Evolutionary conservation across 2,113 vertebrate species (phyloP).

Genomic region (Elephas maximus): DNA sequence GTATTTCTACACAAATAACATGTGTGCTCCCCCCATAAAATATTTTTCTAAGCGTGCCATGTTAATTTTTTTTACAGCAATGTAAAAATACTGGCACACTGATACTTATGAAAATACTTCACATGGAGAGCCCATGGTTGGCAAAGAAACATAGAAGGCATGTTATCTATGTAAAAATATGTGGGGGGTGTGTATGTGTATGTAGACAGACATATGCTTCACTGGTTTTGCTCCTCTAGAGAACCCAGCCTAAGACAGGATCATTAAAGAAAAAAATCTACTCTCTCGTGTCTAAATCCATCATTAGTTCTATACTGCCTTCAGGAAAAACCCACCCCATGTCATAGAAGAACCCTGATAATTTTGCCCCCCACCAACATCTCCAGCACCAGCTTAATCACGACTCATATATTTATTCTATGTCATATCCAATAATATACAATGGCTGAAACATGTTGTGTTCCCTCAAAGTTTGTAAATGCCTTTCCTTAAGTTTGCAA

Average conservation of each 20-base stretch:
- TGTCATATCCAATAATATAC: not conserved
- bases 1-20: too few species aligned
- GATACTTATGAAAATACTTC: too few species aligned
- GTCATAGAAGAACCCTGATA: not conserved
- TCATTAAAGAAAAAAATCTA: conserved; percentile 31
- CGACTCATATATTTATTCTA: not conserved
- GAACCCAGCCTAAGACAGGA: not conserved
- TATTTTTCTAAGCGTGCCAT: too few species aligned
- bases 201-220: too few species aligned
- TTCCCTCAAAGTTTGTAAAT: not conserved
- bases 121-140: too few species aligned
- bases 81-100: too few species aligned
- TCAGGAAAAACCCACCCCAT: not conserved
- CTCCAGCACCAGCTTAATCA: conserved; percentile 16
- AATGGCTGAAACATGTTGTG: not conserved
- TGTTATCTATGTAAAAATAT: too few species aligned
- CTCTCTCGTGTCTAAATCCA: not conserved
- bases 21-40: too few species aligned
- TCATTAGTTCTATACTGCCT: not conserved
- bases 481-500: not conserved
- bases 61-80: too few species aligned
- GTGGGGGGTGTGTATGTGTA: too few species aligned
- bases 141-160: too few species aligned
- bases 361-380: not conserved
- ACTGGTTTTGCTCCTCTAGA: too few species aligned